These are phyloP conservation scores for Halictus rubicundus DNA, from an alignment of 1,140 invertebrate genomes.

Conservation along the genomic window DNA sequence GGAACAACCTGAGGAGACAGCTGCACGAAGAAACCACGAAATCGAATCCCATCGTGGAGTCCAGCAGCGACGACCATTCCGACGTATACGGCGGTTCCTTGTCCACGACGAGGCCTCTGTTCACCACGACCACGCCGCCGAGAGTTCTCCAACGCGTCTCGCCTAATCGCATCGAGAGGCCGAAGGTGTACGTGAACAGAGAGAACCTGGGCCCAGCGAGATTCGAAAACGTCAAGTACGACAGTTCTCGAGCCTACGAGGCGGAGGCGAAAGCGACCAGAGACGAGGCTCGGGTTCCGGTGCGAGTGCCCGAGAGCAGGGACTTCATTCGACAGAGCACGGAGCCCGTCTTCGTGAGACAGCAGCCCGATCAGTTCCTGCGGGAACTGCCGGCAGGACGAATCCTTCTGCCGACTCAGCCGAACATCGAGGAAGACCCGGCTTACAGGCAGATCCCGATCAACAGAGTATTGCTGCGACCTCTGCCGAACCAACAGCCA, in stretches of 20 bases:
- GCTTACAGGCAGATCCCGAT: constrained; percentile 69
- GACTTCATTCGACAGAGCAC: constrained; percentile 70
- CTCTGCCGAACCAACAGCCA: constrained; percentile 64
- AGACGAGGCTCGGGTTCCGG: constrained; percentile 69
- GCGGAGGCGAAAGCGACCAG: constrained; percentile 57
- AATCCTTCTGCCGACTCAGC: constrained; percentile 64
- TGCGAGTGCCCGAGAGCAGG: constrained; percentile 58
- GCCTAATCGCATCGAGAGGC: constrained; percentile 66
- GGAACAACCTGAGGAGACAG: constrained; percentile 82
- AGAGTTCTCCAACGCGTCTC: constrained; percentile 72
- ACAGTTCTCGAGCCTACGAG: constrained; percentile 63
- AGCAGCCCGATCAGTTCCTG: constrained; percentile 68
- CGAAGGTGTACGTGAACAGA: constrained; percentile 74
- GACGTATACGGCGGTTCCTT: constrained; percentile 85
- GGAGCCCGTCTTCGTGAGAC: constrained; percentile 72
- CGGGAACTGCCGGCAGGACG: constrained; percentile 68
- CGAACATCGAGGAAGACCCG: constrained; percentile 68
- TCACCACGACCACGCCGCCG: constrained; percentile 83
- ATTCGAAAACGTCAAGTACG: constrained; percentile 71
- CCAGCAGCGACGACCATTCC: constrained; percentile 82
- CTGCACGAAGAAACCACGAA: constrained; percentile 79
- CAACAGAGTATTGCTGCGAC: constrained; percentile 68
- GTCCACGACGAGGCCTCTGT: constrained; percentile 83
- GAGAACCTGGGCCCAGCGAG: constrained; percentile 79
- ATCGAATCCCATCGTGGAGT: constrained; percentile 62